Conservation (phyloP, 2,113 vertebrate species). For the Oplegnathus fasciatus region DNA sequence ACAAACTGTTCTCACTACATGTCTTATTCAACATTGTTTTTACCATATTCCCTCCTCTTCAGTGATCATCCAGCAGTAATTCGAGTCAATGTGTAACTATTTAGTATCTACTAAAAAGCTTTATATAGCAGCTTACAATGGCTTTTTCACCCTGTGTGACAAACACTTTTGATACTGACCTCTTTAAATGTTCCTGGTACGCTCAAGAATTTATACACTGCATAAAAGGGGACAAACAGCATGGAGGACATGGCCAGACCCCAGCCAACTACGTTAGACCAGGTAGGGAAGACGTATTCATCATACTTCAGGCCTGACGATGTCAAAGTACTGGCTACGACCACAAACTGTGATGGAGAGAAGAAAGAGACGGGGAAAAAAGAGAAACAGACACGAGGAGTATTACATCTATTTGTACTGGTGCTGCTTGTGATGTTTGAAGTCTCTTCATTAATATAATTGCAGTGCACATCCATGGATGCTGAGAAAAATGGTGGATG, state of each 20-base stretch:
- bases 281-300: conserved; percentile 92
- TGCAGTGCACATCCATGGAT: background rate
- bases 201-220: conserved; percentile 92
- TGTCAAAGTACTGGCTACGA: conserved; percentile 94
- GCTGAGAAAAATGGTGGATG: background rate
- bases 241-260: conserved; percentile 95
- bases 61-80: background rate
- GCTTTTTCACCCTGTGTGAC: background rate
- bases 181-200: conserved; percentile 90
- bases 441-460: background rate
- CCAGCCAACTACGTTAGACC: conserved; percentile 95
- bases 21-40: background rate
- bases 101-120: background rate
- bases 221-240: conserved; percentile 92
- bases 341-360: conserved; percentile 89
- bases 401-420: background rate
- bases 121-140: background rate
- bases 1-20: background rate
- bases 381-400: background rate
- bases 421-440: background rate
- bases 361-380: background rate
- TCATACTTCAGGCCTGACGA: conserved; percentile 92
- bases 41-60: background rate
- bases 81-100: background rate
- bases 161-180: conserved; percentile 83